Evolutionary conservation across 35 echinoderm and acorn worm species (phyloP), one percentile per base, ranked within the genome.

Genomic region (Lytechinus variegatus): DNA sequence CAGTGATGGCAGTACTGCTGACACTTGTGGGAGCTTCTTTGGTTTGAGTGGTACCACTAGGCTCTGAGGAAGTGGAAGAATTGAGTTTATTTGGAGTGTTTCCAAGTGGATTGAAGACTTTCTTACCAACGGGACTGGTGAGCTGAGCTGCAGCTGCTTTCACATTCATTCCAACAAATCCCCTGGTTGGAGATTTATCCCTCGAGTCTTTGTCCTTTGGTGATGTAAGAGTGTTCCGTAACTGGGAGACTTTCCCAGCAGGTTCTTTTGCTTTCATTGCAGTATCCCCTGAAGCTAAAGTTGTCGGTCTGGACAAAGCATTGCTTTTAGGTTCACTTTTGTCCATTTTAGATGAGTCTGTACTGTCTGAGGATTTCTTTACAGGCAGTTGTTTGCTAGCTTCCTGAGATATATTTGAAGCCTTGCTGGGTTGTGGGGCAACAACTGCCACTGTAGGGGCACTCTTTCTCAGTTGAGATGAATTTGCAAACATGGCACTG

Each of bases 111-210:
- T 96, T 53, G 55, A 93, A 57, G 55, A 87, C 93, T 94, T 91
- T 95, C 91, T 97, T 97, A 44, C 60, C 55, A 55, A 54, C 86
- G 33, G 96, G 96, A 61, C 96, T 97, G 44, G 94, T 97, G 27
- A 97, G 91, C 51, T 97, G 96, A 24, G 96, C 96, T 94, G 96
- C 96, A 52, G 95, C 95, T 52, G 96, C 96, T 61, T 94, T 92
- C 51, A 97, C 95, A 60, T 97, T 97, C 27, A 95, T 90, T 27
- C 96, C 96, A 86, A 89, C 91, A 91, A 94, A 96, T 58, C 89
- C 52, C 55, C 92, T 54, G 0, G 92, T 55, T 55, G 92, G 92
- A 28, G 92, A 93, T 57, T 57, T 93, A 28, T 93, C 92, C 92
- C 92, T 93, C 4, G 92, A 19, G 28, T 54, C 52, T 55, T 54